phyloP scores from a whole-genome alignment of 2,888 invertebrate species.

The Parapristionchus giblindavisi region DNA sequence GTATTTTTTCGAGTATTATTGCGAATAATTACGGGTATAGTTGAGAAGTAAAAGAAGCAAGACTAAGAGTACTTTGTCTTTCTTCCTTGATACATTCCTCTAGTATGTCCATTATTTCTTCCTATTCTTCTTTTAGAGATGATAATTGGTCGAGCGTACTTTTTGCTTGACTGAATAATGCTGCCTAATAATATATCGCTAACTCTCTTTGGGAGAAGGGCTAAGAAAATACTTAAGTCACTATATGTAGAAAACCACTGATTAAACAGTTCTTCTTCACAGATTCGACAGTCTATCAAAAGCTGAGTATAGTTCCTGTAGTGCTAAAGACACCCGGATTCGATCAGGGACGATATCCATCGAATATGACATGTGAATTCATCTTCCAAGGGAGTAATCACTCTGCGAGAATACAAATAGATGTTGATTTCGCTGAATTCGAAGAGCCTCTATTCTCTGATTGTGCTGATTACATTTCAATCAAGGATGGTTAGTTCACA shows the following conservation, averaged over 20 bases:
- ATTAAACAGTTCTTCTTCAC: neutral
- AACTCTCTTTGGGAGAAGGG: neutral
- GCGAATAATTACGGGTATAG: too few relatives aligned
- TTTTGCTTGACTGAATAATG: neutral
- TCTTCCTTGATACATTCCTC: too few relatives aligned
- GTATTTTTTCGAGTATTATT: too few relatives aligned
- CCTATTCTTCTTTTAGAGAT: too few relatives aligned
- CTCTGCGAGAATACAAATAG: neutral
- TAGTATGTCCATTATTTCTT: too few relatives aligned
- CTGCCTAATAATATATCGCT: neutral
- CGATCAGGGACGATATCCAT: neutral
- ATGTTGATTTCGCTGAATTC: conserved; percentile 25
- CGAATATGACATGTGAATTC: conserved; percentile 34
- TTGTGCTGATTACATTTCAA: conserved; percentile 23
- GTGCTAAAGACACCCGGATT: conserved; percentile 20
- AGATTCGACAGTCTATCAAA: conserved; percentile 23
- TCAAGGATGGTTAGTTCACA: conserved; percentile 23
- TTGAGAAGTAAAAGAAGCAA: too few relatives aligned
- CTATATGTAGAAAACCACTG: neutral
- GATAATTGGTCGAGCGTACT: neutral
- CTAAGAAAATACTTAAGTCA: neutral
- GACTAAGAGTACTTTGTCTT: too few relatives aligned
- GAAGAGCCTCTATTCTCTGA: conserved; percentile 27
- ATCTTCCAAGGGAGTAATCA: conserved; percentile 26
- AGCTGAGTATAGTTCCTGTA: neutral